Evolutionary conservation across 2,797 vertebrate genomes (phyloP).

Genomic region (Nothura maculosa): DNA sequence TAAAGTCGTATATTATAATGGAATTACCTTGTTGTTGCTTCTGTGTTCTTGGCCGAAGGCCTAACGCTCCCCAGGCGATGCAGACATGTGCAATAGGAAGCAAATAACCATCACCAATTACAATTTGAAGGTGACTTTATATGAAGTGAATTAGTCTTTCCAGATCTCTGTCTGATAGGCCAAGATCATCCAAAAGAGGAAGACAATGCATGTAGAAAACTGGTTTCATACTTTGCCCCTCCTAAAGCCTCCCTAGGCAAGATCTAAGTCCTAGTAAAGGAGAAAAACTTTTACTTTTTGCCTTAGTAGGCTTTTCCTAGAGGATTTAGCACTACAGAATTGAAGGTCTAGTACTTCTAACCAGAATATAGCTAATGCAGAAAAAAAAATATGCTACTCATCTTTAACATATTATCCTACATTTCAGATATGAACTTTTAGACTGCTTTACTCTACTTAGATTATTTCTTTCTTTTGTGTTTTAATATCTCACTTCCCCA

Average conservation of each 20-base stretch:
- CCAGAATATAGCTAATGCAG: not conserved
- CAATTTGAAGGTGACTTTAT: not conserved
- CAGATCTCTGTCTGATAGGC: not conserved
- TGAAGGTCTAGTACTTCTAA: not conserved
- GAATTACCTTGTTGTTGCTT: not conserved
- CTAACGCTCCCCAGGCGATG: not conserved
- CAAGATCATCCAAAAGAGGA: not conserved
- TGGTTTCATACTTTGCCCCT: not conserved
- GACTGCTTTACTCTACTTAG: not conserved
- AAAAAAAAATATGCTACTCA: not conserved
- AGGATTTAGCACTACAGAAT: not conserved
- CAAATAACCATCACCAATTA: not conserved
- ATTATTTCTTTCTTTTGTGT: not conserved
- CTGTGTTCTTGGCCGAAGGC: not conserved
- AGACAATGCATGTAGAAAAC: not conserved
- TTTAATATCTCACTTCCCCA: not conserved
- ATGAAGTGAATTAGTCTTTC: not conserved
- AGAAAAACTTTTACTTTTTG: not conserved
- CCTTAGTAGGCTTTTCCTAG: not conserved
- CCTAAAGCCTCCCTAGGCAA: not conserved
- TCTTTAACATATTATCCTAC: slow-evolving; percentile 23
- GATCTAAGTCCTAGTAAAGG: fast-evolving
- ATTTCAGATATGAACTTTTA: not conserved
- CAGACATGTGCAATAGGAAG: fast-evolving
- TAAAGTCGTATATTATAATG: not conserved